Conservation (phyloP, 2,797 vertebrate species). For the Eutrigla gurnardus region DNA sequence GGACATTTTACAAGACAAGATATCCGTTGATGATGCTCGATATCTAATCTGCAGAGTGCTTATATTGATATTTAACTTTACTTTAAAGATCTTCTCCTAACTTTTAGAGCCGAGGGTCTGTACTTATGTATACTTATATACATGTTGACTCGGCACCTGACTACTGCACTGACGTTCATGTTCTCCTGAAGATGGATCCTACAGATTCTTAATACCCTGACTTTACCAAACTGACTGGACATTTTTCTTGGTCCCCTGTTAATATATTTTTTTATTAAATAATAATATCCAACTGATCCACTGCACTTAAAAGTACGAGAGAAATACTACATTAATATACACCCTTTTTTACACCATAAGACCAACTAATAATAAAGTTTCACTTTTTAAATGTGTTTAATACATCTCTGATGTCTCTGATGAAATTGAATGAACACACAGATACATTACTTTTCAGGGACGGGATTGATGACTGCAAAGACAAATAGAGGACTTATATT, state of each 20-base stretch:
- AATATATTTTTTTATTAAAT: background rate
- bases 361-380: conserved; percentile 7
- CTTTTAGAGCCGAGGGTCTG: background rate
- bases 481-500: background rate
- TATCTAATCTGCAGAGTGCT: background rate
- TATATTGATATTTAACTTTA: background rate
- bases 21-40: background rate
- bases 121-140: too few relatives aligned
- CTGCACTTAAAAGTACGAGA: background rate
- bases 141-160: background rate
- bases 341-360: background rate
- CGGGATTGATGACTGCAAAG: background rate
- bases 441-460: conserved; percentile 7
- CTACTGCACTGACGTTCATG: background rate
- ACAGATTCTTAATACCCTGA: background rate
- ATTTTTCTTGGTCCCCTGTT: background rate
- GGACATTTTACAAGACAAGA: background rate
- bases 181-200: background rate
- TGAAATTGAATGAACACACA: conserved; percentile 5
- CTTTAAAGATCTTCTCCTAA: background rate
- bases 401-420: conserved; percentile 15
- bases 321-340: background rate
- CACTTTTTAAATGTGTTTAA: conserved; percentile 20
- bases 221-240: background rate
- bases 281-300: background rate